Evolutionary conservation across 2,888 invertebrate genomes (phyloP).

Genomic region (Orthosia gracilis): DNA sequence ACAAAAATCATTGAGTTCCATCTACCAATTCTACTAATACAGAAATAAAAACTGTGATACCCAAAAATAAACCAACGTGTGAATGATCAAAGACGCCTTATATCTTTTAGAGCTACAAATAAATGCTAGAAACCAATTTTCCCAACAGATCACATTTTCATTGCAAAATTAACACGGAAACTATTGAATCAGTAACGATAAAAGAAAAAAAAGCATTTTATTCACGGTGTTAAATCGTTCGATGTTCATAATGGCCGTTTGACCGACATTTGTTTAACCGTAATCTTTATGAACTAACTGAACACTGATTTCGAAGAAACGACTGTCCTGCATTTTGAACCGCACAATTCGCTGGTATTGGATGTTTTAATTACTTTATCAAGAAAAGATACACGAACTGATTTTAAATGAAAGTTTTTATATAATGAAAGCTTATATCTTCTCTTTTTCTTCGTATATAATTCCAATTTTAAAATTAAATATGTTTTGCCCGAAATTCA

Average conservation of each 20-base stretch:
- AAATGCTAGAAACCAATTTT: constrained; percentile 7
- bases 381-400: background rate
- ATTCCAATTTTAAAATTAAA: too few relatives aligned
- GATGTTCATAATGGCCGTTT: constrained; percentile 62
- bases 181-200: constrained; percentile 38
- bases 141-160: constrained; percentile 8
- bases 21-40: background rate
- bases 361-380: constrained; percentile 36
- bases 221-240: constrained; percentile 52
- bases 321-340: constrained; percentile 35
- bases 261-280: constrained; percentile 66
- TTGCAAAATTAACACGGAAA: constrained; percentile 35
- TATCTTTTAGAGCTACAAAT: constrained; percentile 5
- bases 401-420: background rate
- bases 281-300: constrained; percentile 62
- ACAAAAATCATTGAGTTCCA: background rate
- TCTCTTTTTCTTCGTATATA: background rate
- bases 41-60: background rate
- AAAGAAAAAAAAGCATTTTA: constrained; percentile 44
- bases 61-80: background rate
- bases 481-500: too few relatives aligned
- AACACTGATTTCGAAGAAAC: constrained; percentile 57
- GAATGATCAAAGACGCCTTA: constrained; percentile 11
- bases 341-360: constrained; percentile 34
- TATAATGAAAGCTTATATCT: background rate